These are phyloP conservation scores for Procambarus virginalis DNA, from an alignment of 1,140 invertebrate genomes.

Conservation along the genomic window DNA sequence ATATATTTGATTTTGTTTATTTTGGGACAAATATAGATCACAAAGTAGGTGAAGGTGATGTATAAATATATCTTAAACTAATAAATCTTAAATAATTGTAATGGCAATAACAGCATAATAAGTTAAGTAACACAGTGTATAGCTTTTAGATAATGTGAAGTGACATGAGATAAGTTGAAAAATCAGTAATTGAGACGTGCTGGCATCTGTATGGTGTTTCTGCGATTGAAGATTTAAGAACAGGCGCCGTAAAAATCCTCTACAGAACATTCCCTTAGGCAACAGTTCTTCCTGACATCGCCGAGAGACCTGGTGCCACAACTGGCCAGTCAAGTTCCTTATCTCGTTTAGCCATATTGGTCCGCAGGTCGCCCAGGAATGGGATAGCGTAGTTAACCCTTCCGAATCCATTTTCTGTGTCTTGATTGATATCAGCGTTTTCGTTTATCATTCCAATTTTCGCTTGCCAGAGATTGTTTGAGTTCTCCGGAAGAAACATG, in stretches of 20 bases:
- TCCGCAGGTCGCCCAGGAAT: neutral
- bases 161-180: too few relatives aligned
- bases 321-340: slow-evolving; percentile 21
- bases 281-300: slow-evolving; percentile 29
- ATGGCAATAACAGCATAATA: too few relatives aligned
- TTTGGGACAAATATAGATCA: neutral
- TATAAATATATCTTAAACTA: too few relatives aligned
- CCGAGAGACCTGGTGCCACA: slow-evolving; percentile 5
- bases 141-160: too few relatives aligned
- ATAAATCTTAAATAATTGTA: too few relatives aligned
- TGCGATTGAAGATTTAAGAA: neutral
- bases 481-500: neutral
- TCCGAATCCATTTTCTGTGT: neutral
- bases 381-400: neutral
- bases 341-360: neutral
- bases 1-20: neutral
- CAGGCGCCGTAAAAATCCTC: slow-evolving; percentile 41
- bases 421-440: neutral
- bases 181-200: too few relatives aligned
- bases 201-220: too few relatives aligned
- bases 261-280: slow-evolving; percentile 9
- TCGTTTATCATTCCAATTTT: neutral
- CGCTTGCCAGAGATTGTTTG: neutral
- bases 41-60: neutral
- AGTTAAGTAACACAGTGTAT: too few relatives aligned